These are phyloP conservation scores for Paramormyrops kingsleyae DNA, from an alignment of 2,113 vertebrate genomes.

Conservation along the genomic window DNA sequence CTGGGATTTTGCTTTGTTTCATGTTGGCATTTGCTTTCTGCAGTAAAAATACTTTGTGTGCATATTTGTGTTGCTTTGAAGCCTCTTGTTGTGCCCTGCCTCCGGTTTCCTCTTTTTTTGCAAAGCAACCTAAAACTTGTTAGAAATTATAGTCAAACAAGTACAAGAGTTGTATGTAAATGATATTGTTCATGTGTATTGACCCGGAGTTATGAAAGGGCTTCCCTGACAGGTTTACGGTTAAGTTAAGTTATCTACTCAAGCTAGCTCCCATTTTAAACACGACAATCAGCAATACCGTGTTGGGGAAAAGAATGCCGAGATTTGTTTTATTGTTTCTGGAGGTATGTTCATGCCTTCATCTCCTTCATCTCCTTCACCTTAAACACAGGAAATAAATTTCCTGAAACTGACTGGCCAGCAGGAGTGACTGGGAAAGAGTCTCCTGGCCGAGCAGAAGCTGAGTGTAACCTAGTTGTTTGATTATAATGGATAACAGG, in stretches of 20 bases:
- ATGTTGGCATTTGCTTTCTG: too few species aligned
- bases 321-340: neutral
- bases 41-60: too few species aligned
- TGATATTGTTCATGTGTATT: neutral
- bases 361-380: neutral
- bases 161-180: neutral
- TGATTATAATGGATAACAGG: constrained; percentile 27
- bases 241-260: neutral
- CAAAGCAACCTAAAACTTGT: neutral
- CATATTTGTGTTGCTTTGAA: too few species aligned
- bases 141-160: neutral
- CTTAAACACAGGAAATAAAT: neutral
- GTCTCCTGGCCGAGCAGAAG: neutral
- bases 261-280: neutral
- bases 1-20: neutral
- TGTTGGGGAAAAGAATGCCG: neutral
- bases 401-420: neutral
- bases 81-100: too few species aligned
- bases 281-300: neutral
- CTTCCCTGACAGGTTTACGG: neutral
- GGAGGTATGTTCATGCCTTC: neutral
- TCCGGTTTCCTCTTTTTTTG: neutral
- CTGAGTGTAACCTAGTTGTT: neutral
- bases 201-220: neutral
- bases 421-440: constrained; percentile 12